phyloP scores from a whole-genome alignment of 2,797 vertebrate species.

The Sebastes vulpes region DNA sequence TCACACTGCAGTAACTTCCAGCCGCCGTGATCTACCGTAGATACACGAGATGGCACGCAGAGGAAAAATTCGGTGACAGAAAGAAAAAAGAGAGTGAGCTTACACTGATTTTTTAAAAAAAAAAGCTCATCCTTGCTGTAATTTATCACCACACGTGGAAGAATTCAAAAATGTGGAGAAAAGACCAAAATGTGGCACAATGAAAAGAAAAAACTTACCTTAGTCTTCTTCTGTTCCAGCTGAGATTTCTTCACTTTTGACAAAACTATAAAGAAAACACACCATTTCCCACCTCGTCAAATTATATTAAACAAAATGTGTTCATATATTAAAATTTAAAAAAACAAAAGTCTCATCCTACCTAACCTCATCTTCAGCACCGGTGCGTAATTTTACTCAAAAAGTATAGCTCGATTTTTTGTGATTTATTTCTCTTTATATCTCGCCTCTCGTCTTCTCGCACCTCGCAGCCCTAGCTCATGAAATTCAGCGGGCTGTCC shows the following conservation, averaged over 20 bases:
- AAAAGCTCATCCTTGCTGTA: not conserved
- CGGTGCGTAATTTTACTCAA: not conserved
- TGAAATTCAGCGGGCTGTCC: conserved; percentile 84
- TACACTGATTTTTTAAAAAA: not conserved
- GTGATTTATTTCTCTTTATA: conserved; percentile 33
- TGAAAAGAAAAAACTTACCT: conserved; percentile 57
- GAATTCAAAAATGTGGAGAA: not conserved
- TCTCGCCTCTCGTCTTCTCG: conserved; percentile 31
- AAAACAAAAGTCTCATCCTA: not conserved
- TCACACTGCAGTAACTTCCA: conserved; percentile 91
- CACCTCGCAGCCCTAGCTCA: conserved; percentile 59
- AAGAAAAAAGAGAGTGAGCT: not conserved
- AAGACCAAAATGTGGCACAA: not conserved
- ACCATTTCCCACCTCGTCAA: conserved; percentile 5
- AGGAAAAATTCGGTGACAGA: conserved; percentile 1
- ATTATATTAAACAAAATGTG: conserved; percentile 1
- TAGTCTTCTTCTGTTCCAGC: conserved; percentile 14
- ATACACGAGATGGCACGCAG: conserved; percentile 66
- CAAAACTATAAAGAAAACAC: conserved; percentile 42
- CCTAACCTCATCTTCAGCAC: conserved; percentile 1
- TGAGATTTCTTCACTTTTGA: conserved; percentile 34
- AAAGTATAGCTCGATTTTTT: conserved; percentile 11
- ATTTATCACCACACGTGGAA: conserved; percentile 14
- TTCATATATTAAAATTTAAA: not conserved
- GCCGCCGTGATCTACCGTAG: conserved; percentile 80